These are phyloP conservation scores for Stenopsyche tienmushanensis DNA, from an alignment of 1,140 invertebrate species.

Conservation along the genomic window DNA sequence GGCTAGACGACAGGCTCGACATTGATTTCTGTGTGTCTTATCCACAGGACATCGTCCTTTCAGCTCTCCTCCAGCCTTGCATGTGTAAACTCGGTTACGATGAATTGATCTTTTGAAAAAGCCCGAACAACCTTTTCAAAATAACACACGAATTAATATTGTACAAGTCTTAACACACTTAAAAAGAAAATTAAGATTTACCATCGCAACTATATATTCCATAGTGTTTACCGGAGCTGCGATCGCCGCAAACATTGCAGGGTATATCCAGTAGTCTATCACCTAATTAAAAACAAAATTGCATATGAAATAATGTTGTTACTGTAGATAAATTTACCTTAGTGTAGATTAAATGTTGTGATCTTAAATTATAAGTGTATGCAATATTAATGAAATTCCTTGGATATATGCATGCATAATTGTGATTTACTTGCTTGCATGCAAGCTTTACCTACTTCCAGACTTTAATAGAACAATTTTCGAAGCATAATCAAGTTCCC, in stretches of 20 bases:
- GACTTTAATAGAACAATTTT: no score
- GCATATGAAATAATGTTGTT: no score
- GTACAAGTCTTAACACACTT: no score
- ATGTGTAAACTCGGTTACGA: conserved; percentile 92
- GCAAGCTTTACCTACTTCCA: no score
- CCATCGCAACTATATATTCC: conserved; percentile 97
- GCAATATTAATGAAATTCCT: no score
- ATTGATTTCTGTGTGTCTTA: conserved; percentile 97
- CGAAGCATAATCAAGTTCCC: neutral
- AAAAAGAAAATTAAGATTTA: no score
- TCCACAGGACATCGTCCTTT: conserved; percentile 94
- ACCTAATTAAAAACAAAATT: conserved; percentile 61
- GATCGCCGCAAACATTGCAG: conserved; percentile 94
- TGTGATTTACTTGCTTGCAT: no score
- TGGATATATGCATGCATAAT: no score
- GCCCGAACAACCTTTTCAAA: conserved; percentile 79
- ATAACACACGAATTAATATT: no score
- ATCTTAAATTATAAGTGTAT: no score
- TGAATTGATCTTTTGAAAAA: conserved; percentile 98
- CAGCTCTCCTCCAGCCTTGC: conserved; percentile 89
- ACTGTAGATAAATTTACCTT: neutral
- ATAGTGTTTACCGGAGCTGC: conserved; percentile 96
- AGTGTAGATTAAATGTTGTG: neutral
- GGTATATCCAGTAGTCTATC: conserved; percentile 93
- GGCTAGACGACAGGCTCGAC: conserved; percentile 90